Conservation (phyloP, 2,797 vertebrate species). For the Poeciliopsis gracilis region DNA sequence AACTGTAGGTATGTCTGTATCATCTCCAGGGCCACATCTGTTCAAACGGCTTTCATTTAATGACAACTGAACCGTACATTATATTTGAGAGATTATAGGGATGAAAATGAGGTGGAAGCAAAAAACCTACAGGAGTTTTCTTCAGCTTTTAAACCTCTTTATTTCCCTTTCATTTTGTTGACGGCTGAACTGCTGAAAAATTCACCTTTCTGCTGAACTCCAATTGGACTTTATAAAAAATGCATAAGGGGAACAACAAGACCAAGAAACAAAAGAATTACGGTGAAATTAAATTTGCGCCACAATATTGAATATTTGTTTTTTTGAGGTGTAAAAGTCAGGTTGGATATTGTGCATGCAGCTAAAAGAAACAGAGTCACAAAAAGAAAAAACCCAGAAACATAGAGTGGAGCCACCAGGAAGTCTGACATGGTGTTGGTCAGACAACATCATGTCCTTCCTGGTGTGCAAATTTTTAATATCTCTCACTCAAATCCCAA, state of each 20-base stretch:
- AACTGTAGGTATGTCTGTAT: constrained; percentile 24
- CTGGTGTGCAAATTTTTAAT: neutral
- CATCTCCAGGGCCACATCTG: constrained; percentile 35
- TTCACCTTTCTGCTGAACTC: neutral
- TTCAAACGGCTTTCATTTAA: neutral
- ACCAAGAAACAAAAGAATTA: neutral
- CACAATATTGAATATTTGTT: neutral
- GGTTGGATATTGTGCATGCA: neutral
- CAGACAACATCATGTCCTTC: neutral
- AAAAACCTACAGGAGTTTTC: too few relatives aligned
- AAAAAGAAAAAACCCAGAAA: neutral
- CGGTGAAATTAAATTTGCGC: neutral
- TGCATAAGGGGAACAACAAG: neutral
- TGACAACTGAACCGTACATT: too few relatives aligned
- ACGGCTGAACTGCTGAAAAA: neutral
- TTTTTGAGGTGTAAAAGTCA: neutral
- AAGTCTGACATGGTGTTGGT: neutral
- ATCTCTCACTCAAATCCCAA: neutral
- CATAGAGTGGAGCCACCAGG: neutral
- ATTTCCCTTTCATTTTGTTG: neutral
- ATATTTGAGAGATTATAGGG: neutral
- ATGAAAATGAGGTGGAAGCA: neutral
- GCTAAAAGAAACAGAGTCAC: neutral
- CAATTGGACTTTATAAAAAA: neutral
- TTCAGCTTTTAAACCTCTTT: neutral